Percentiles rank a stretch among this genome's conserved stretches.
These are phyloP conservation scores for Syngnathoides biaculeatus DNA, from an alignment of 2,113 vertebrate genomes.

Conservation along the genomic window DNA sequence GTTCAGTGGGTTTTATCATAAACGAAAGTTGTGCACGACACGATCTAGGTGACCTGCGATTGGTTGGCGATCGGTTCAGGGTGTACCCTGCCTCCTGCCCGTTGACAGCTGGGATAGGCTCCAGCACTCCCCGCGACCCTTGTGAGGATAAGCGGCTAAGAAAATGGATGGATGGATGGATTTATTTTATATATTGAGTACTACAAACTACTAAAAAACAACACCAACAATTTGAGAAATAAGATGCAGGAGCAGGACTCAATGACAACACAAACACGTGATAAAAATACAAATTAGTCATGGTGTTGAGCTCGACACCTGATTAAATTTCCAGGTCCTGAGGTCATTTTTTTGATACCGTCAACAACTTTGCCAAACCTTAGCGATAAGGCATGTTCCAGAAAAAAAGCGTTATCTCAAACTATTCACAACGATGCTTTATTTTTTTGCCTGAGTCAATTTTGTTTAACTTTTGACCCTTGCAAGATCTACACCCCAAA, in stretches of 20 bases:
- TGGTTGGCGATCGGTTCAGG: too few relatives aligned
- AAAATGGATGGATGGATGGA: too few relatives aligned
- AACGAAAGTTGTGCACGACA: too few relatives aligned
- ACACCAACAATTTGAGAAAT: neutral
- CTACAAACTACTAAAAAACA: neutral
- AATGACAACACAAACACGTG: neutral
- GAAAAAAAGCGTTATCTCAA: neutral
- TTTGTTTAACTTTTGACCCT: conserved; percentile 7
- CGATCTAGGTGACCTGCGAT: too few relatives aligned
- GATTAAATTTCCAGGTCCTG: neutral
- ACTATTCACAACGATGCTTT: neutral
- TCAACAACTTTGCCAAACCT: neutral
- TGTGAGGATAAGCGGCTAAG: too few relatives aligned
- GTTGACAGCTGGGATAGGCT: too few relatives aligned
- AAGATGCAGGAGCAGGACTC: neutral
- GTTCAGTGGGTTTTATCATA: too few relatives aligned
- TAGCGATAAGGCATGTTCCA: neutral
- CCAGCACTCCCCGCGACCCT: too few relatives aligned
- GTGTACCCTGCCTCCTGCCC: too few relatives aligned
- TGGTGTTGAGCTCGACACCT: neutral
- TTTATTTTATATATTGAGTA: too few relatives aligned
- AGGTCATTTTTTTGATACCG: neutral
- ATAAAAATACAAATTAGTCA: neutral
- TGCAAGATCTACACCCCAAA: neutral
- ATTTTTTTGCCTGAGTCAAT: neutral